Evolutionary conservation across 2,797 vertebrate genomes (phyloP).

Genomic region (Paratrypauchen microcephalus): DNA sequence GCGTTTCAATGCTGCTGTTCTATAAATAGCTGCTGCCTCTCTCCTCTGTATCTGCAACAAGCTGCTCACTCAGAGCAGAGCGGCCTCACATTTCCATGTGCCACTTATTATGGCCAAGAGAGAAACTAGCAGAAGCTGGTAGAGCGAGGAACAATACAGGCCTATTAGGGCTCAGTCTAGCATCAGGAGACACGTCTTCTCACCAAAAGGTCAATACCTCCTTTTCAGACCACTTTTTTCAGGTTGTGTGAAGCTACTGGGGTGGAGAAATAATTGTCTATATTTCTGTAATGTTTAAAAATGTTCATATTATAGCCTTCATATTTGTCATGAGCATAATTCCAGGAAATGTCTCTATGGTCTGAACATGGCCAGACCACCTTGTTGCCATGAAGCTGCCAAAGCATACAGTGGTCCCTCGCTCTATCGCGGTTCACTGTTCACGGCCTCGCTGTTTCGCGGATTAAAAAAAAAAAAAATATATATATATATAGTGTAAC

Average conservation of each 20-base stretch:
- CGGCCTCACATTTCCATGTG: slow-evolving; percentile 15
- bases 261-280: background rate
- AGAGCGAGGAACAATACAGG: slow-evolving; percentile 10
- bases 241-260: background rate
- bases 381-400: too few relatives aligned
- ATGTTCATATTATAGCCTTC: background rate
- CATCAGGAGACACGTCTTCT: slow-evolving; percentile 7
- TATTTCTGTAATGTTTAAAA: background rate
- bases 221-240: slow-evolving; percentile 4
- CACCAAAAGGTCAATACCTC: slow-evolving; percentile 21
- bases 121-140: slow-evolving; percentile 4
- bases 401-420: too few relatives aligned
- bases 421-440: too few relatives aligned
- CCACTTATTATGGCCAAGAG: slow-evolving; percentile 5
- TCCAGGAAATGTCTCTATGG: background rate
- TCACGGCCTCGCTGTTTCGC: too few relatives aligned
- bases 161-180: slow-evolving; percentile 16
- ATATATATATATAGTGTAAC: too few relatives aligned
- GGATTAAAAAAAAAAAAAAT: too few relatives aligned
- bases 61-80: slow-evolving; percentile 18
- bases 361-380: too few relatives aligned
- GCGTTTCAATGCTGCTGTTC: slow-evolving; percentile 32
- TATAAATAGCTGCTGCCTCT: slow-evolving; percentile 59
- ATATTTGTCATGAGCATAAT: background rate
- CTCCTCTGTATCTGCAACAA: slow-evolving; percentile 47